A percentile compares a stretch with the other conserved stretches of the same genome.
phyloP scores from a whole-genome alignment of 2,888 invertebrate genomes.

The Ligdia adustata region DNA sequence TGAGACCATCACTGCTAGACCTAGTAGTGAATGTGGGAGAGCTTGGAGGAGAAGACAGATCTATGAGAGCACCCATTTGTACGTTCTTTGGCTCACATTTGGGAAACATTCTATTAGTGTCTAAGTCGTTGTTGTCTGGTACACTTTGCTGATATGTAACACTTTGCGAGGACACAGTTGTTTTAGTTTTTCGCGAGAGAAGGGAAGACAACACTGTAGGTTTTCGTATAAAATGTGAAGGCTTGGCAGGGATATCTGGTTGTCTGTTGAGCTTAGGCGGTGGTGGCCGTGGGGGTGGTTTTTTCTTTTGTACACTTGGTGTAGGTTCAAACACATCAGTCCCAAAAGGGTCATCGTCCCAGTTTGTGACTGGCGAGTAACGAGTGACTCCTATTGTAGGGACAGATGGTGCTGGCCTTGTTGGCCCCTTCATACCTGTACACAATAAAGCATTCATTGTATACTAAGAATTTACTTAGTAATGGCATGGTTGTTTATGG shows the following conservation, averaged over 20 bases:
- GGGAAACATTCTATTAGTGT: constrained; percentile 69
- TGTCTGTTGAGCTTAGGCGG: constrained; percentile 84
- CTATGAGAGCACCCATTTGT: constrained; percentile 85
- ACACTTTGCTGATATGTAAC: constrained; percentile 44
- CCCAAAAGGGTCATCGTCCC: constrained; percentile 79
- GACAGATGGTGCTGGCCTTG: constrained; percentile 83
- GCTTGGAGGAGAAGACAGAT: constrained; percentile 88
- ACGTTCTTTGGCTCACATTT: constrained; percentile 76
- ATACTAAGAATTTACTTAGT: too few species aligned
- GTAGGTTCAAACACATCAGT: constrained; percentile 77
- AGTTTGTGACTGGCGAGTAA: constrained; percentile 83
- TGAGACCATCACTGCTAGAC: constrained; percentile 89
- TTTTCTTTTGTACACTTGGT: constrained; percentile 84
- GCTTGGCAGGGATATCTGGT: constrained; percentile 74
- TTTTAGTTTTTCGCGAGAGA: constrained; percentile 68
- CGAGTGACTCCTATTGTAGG: constrained; percentile 66
- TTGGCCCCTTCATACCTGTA: constrained; percentile 85
- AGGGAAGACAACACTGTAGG: constrained; percentile 75
- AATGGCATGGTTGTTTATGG: too few species aligned
- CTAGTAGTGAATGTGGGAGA: constrained; percentile 90
- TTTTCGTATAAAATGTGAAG: constrained; percentile 79
- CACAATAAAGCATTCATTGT: too few species aligned
- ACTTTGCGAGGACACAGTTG: constrained; percentile 45
- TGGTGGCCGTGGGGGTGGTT: constrained; percentile 89
- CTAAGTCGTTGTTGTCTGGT: constrained; percentile 60